Evolutionary conservation across 2,888 invertebrate species (phyloP), one percentile per base, ranked within the genome.

Genomic region (Zhengitettix transpicula): DNA sequence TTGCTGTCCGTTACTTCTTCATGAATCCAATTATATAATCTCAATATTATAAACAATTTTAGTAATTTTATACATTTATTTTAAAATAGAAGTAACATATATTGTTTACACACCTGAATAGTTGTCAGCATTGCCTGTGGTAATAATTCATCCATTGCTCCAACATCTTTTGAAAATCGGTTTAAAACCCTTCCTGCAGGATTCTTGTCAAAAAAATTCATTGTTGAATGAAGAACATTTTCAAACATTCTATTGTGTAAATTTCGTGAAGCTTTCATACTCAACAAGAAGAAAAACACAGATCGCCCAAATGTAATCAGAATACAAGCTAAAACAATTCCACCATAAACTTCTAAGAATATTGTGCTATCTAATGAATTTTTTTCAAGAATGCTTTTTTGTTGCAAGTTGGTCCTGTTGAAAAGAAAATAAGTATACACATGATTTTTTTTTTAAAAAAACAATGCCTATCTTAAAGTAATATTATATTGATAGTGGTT

Each of bases 101-200:
- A 28, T 28, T 28, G 28, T 28, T 28, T 28, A 2, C 28, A 28
- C 28, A 75, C 71, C 66, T 74, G 60, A 16, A 79, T 70, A 0
- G 83, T 78, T 68, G 85, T 85, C 56, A 86, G 69, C 55, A 81
- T 72, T 40, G 80, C 80, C 62, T 83, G 81, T 0, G 87, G 86
- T 12, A 89, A 70, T 42, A 84, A 71, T 67, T 89, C 89, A 66
- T 89, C 89, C 69, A 89, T 81, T 0, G 83, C 80, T 1, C 89
- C 89, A 68, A 89, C 81, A 68, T 92, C 91, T 69, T 90, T 91
- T 1, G 90, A 85, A 68, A 92, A 90, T 64, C 91, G 75, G 69
- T 87, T 87, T 54, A 93, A 75, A 64, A 93, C 87, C 58, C 87
- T 77, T 44, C 87, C 79, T 52, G 76, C 72, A 2, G 91, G 89